A percentile compares a stretch with the other conserved stretches of the same genome.
These are phyloP conservation scores for Onychomys torridus DNA, from an alignment of 2,797 vertebrate species.

Conservation along the genomic window DNA sequence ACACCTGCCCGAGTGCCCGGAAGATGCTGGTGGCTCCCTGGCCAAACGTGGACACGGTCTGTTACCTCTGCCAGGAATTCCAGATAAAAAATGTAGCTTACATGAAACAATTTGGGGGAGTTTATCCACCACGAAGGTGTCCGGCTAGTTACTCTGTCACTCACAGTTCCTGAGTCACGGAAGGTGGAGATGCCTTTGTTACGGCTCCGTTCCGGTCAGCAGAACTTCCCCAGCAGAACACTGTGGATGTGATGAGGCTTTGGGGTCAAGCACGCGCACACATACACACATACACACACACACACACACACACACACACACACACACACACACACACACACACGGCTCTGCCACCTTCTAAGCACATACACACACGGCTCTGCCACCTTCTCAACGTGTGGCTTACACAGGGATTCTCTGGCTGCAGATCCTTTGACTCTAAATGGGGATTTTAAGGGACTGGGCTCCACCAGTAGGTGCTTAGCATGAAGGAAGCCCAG, in stretches of 20 bases:
- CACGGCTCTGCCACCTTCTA: background rate
- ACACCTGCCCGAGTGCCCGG: background rate
- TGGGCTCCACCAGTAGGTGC: too few relatives aligned
- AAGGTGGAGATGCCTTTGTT: background rate
- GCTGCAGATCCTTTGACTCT: background rate
- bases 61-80: conserved; percentile 61
- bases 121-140: conserved; percentile 56
- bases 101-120: conserved; percentile 17
- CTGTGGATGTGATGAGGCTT: background rate
- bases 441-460: background rate
- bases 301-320: background rate
- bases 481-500: background rate
- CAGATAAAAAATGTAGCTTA: background rate
- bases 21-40: conserved; percentile 4
- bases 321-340: background rate
- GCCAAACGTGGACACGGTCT: background rate
- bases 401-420: background rate
- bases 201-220: background rate
- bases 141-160: conserved; percentile 44
- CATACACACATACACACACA: background rate
- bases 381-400: background rate
- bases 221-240: background rate
- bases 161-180: conserved; percentile 58
- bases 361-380: background rate
- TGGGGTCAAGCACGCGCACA: background rate